Conservation (phyloP, 2,888 invertebrate genomes). For the Crematogaster levior region DNA sequence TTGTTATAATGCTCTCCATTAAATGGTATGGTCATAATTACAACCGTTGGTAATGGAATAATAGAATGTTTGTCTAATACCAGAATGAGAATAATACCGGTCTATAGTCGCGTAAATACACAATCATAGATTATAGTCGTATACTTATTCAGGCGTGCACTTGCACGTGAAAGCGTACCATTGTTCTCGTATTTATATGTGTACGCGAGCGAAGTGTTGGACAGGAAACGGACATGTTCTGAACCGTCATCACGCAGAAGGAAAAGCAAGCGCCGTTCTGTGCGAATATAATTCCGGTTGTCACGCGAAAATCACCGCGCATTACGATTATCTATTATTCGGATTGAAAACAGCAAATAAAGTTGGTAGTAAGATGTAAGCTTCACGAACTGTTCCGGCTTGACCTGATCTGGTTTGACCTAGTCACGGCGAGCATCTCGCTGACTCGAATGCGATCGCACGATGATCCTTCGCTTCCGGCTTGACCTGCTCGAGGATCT, state of each 20-base stretch:
- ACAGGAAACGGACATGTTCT: constrained; percentile 28
- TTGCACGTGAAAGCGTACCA: constrained; percentile 15
- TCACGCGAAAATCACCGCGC: neutral
- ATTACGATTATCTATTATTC: constrained; percentile 21
- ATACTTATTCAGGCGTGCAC: constrained; percentile 36
- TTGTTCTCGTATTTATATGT: neutral
- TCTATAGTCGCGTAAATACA: constrained; percentile 9
- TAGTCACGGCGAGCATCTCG: constrained; percentile 3
- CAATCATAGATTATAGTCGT: constrained; percentile 19
- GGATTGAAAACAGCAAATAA: neutral
- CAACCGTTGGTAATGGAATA: constrained; percentile 19
- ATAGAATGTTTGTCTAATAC: constrained; percentile 35
- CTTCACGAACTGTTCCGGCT: neutral
- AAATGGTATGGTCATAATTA: neutral
- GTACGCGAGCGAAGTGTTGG: neutral
- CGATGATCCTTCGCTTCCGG: constrained; percentile 66
- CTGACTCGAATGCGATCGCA: constrained; percentile 59
- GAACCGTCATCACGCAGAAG: neutral
- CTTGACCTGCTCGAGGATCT: constrained; percentile 57
- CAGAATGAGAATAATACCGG: constrained; percentile 17
- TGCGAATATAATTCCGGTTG: neutral
- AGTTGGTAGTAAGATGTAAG: constrained; percentile 6
- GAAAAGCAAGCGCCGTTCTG: neutral
- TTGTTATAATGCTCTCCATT: neutral
- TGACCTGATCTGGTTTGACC: neutral